Evolutionary conservation across 2,888 invertebrate species (phyloP).

Genomic region (Aradus depressus): DNA sequence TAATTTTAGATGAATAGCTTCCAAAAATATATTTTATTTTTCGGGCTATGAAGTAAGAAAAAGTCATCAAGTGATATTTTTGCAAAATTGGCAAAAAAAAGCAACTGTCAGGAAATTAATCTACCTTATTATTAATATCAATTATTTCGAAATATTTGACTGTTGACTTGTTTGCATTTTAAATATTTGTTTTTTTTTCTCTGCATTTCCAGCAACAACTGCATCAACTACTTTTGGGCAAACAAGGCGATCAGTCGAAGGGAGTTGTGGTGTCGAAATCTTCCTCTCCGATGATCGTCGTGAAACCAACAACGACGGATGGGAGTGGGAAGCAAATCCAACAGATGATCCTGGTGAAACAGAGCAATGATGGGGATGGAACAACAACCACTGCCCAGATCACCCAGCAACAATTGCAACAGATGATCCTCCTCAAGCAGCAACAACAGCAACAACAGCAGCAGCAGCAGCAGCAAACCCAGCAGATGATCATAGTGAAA

Average conservation of each 20-base stretch:
- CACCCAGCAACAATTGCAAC: constrained; percentile 31
- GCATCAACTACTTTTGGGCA: constrained; percentile 23
- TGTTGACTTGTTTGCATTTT: not conserved
- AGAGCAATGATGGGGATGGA: constrained; percentile 19
- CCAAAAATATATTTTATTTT: no score
- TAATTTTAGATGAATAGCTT: no score
- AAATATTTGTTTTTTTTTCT: no score
- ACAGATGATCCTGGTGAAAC: constrained; percentile 30
- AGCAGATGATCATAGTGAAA: constrained; percentile 41
- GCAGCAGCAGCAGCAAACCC: constrained; percentile 31
- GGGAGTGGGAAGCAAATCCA: constrained; percentile 29
- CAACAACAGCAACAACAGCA: constrained; percentile 29
- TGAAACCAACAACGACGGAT: constrained; percentile 27
- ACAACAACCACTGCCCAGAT: constrained; percentile 27
- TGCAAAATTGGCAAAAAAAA: no score
- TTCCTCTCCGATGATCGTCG: constrained; percentile 26
- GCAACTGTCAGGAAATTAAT: no score
- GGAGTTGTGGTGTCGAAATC: constrained; percentile 4
- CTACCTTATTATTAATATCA: no score
- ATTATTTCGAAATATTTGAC: no score
- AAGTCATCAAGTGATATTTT: no score
- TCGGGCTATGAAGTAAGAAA: no score
- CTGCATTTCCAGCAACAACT: constrained; percentile 11
- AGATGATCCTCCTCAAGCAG: constrained; percentile 29
- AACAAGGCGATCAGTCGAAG: constrained; percentile 22